Evolutionary conservation across 2,797 vertebrate species (phyloP), one percentile per base, ranked within the genome.

Genomic region (Ctenopoma kingsleyae): DNA sequence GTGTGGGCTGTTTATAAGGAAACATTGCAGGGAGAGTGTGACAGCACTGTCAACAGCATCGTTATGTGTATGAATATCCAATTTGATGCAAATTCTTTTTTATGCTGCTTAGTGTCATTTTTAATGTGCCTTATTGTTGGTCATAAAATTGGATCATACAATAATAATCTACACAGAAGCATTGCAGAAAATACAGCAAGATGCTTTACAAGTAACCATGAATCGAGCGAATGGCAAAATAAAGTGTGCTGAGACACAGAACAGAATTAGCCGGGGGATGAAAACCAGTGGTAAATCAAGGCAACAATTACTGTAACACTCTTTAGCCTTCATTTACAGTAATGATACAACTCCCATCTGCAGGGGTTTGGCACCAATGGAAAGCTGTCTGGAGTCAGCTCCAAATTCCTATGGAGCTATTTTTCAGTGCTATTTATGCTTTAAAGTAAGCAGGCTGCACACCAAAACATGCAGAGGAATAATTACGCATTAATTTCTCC

Each of bases 21-120:
- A 66, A 61, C 56, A 6, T 65, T 63, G 71, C 60, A 74, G 71
- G 69, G 54, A 67, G 32, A 73, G 36, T 67, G 67, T 63, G 73
- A 83, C 73, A 72, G 70, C 51, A 41, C 76, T 78, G 78, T 82
- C 81, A 83, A 69, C 77, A 69, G 62, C 58, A 43, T 30, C n/a
- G 46, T 73, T 73, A 27, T 70, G 65, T 52, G 56, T 65, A 74
- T 55, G 30, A 71, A 78, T 60, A 84, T 84, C 78, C 75, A 82
- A 78, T 82, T 63, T 72, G 57, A 83, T 80, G 57, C 46, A 44
- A 73, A 67, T 67, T 55, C 53, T 48, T 55, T 66, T 49, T 20
- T 17, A 59, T 71, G 47, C 25, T 25, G 51, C 66, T 81, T n/a
- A 2, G 44, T 81, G 77, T 81, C 67, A 57, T 81, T 56, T 76